phyloP scores from a whole-genome alignment of 2,113 vertebrate species.

The Holacanthus passer region DNA sequence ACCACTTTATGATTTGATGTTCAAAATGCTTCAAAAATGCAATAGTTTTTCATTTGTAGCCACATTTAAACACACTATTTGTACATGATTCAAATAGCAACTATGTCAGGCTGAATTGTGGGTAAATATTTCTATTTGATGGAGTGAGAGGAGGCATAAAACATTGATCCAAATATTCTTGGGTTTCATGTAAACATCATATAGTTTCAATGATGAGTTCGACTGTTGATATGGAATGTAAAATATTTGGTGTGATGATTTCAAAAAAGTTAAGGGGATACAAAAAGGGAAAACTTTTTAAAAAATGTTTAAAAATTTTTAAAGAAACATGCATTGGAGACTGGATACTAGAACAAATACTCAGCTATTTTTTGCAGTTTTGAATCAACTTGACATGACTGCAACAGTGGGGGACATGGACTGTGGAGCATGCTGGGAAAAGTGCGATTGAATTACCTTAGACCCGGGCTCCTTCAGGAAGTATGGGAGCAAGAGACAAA shows the following conservation, averaged over 20 bases:
- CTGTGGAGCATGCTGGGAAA: constrained; percentile 45
- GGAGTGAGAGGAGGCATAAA: neutral
- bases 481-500: constrained; percentile 54
- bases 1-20: neutral
- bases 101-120: neutral
- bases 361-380: neutral
- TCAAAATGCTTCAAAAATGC: too few relatives aligned
- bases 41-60: too few relatives aligned
- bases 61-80: too few relatives aligned
- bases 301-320: neutral
- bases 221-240: neutral
- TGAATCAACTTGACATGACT: neutral
- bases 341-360: neutral
- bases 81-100: too few relatives aligned
- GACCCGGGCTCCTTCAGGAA: constrained; percentile 71
- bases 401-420: neutral
- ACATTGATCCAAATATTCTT: neutral
- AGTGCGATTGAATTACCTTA: constrained; percentile 66
- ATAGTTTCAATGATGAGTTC: too few relatives aligned
- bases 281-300: neutral
- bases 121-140: neutral
- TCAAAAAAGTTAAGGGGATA: neutral
- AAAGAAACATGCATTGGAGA: neutral
- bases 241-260: neutral
- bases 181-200: too few relatives aligned